phyloP scores from a whole-genome alignment of 2,797 vertebrate species.

The Myripristis jacobus region DNA sequence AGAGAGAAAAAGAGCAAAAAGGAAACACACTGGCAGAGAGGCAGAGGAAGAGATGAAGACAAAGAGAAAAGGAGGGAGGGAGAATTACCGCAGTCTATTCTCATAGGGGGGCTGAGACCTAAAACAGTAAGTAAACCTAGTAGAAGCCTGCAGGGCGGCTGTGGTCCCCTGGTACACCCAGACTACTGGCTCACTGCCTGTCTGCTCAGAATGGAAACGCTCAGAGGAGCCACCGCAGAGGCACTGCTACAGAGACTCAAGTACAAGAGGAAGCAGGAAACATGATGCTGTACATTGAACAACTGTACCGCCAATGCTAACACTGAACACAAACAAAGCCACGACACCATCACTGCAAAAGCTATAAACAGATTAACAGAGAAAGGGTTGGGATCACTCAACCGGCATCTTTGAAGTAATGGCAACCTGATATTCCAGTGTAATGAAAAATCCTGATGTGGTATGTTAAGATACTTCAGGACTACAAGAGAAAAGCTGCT shows the following conservation, averaged over 20 bases:
- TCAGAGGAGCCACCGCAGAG: constrained; percentile 20
- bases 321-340: not conserved
- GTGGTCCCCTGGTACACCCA: constrained; percentile 66
- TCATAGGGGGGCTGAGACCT: constrained; percentile 68
- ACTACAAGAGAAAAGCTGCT: too few species aligned
- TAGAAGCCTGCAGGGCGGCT: constrained; percentile 69
- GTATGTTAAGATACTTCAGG: too few species aligned
- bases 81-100: constrained; percentile 71
- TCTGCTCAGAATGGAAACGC: constrained; percentile 44
- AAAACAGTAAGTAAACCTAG: constrained; percentile 81
- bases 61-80: constrained; percentile 24
- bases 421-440: not conserved
- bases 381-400: not conserved
- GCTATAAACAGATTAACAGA: not conserved
- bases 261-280: constrained; percentile 50
- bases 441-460: too few species aligned
- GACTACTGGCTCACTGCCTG: constrained; percentile 48
- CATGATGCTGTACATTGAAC: constrained; percentile 16
- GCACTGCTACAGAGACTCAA: constrained; percentile 17
- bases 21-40: constrained; percentile 4
- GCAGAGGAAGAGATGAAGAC: constrained; percentile 31
- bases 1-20: constrained; percentile 5
- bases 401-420: not conserved
- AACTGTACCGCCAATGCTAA: not conserved
- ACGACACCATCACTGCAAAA: not conserved